phyloP scores from a whole-genome alignment of 2,797 vertebrate genomes.

The Otus scops region DNA sequence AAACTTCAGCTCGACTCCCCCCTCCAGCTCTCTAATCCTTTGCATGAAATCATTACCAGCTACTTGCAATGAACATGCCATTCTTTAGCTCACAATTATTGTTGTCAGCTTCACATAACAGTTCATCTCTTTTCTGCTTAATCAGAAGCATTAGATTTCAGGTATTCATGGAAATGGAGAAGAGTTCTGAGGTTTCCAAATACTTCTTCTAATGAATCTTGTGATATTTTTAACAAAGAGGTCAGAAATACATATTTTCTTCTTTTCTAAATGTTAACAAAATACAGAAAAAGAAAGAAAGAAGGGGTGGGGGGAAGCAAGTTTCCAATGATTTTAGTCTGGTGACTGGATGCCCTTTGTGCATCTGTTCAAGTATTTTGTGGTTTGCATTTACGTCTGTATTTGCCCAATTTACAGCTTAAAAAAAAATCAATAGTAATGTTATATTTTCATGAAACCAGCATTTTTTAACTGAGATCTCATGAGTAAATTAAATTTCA shows the following conservation, averaged over 20 bases:
- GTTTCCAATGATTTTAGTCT: slow-evolving; percentile 54
- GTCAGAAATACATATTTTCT: slow-evolving; percentile 36
- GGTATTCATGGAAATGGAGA: slow-evolving; percentile 45
- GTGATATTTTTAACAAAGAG: slow-evolving; percentile 55
- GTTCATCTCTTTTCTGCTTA: slow-evolving; percentile 36
- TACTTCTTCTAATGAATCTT: slow-evolving; percentile 30
- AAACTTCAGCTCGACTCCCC: background rate
- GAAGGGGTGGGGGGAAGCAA: background rate
- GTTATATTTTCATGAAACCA: slow-evolving; percentile 67
- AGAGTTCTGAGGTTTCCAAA: slow-evolving; percentile 48
- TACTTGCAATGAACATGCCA: slow-evolving; percentile 18
- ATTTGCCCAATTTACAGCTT: slow-evolving; percentile 67
- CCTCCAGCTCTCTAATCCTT: background rate
- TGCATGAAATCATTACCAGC: slow-evolving; percentile 42
- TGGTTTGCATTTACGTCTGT: slow-evolving; percentile 70
- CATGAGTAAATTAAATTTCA: slow-evolving; percentile 66
- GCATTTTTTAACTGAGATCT: slow-evolving; percentile 58
- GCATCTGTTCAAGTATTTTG: slow-evolving; percentile 71
- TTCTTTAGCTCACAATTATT: slow-evolving; percentile 43
- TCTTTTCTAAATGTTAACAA: slow-evolving; percentile 45
- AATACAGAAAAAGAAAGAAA: slow-evolving; percentile 42
- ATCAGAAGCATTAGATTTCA: slow-evolving; percentile 55
- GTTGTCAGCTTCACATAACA: slow-evolving; percentile 42
- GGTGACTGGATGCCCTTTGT: slow-evolving; percentile 62
- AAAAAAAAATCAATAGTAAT: slow-evolving; percentile 68